Evolutionary conservation across 1,140 invertebrate species (phyloP).

Genomic region (Papilio machaon): DNA sequence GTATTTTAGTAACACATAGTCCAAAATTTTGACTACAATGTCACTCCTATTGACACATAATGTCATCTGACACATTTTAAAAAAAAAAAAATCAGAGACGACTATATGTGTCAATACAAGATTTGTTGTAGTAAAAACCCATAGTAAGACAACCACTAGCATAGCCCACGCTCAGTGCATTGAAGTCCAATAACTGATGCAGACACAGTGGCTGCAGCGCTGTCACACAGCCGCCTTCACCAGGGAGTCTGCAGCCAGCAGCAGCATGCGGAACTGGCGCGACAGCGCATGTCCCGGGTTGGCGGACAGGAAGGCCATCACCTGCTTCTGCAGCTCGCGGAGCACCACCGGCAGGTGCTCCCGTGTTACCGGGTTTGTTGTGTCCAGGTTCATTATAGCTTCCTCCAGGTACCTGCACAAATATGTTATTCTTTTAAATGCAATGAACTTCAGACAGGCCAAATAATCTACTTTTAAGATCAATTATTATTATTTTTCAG

Average conservation of each 20-base stretch:
- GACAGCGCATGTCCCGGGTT: slow-evolving; percentile 87
- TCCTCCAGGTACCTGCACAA: slow-evolving; percentile 91
- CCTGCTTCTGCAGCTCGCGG: slow-evolving; percentile 88
- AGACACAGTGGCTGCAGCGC: slow-evolving; percentile 45
- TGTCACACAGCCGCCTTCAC: slow-evolving; percentile 62
- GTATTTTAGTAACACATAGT: too few relatives aligned
- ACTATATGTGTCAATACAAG: too few relatives aligned
- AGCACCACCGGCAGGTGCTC: slow-evolving; percentile 93
- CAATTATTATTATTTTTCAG: too few relatives aligned
- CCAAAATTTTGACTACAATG: too few relatives aligned
- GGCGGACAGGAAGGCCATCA: slow-evolving; percentile 86
- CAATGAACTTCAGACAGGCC: too few relatives aligned
- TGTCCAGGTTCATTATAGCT: slow-evolving; percentile 92
- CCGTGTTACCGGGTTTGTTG: slow-evolving; percentile 88
- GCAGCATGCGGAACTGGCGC: slow-evolving; percentile 89
- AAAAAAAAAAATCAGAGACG: too few relatives aligned
- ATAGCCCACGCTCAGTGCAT: background rate
- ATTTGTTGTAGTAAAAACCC: too few relatives aligned
- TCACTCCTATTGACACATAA: too few relatives aligned
- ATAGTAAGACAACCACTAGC: background rate
- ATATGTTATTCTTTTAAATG: background rate
- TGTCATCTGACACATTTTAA: too few relatives aligned
- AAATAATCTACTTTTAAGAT: too few relatives aligned
- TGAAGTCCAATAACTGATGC: slow-evolving; percentile 36
- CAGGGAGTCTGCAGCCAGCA: slow-evolving; percentile 89